Evolutionary conservation across 35 echinoderm and acorn worm genomes (phyloP).

Genomic region (Holothuria glaberrima): DNA sequence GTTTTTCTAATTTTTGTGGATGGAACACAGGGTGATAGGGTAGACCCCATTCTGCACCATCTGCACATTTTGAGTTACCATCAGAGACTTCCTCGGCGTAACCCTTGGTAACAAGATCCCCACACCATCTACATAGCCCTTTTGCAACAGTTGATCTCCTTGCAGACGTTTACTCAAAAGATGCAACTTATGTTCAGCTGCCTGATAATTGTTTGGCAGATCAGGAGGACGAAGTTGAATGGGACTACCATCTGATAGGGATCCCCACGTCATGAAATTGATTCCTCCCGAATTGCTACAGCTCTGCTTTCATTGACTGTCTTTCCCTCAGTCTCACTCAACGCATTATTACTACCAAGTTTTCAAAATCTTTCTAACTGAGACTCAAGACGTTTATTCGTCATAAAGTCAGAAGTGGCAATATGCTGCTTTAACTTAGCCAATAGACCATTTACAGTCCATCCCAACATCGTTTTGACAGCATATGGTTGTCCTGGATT

Average conservation of each 20-base stretch:
- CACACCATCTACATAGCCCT: slow-evolving; percentile 50
- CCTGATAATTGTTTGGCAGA: slow-evolving; percentile 36
- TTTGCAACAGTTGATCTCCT: slow-evolving; percentile 12
- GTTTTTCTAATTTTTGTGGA: slow-evolving; percentile 60
- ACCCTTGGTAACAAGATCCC: slow-evolving; percentile 29
- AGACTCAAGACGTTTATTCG: background rate
- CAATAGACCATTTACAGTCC: slow-evolving; percentile 67
- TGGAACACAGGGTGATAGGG: slow-evolving; percentile 53
- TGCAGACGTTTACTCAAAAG: slow-evolving; percentile 40
- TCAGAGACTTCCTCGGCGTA: slow-evolving; percentile 66
- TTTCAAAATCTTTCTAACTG: no score
- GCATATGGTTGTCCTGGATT: slow-evolving; percentile 49
- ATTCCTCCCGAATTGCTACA: no score
- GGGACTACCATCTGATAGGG: slow-evolving; percentile 62
- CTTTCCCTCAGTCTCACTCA: background rate
- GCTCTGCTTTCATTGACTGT: slow-evolving; percentile 52
- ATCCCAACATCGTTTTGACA: slow-evolving; percentile 63
- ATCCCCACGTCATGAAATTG: background rate
- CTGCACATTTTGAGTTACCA: background rate
- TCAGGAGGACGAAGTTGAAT: slow-evolving; percentile 9
- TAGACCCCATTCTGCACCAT: no score
- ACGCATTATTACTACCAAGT: slow-evolving; percentile 9
- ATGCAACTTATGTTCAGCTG: slow-evolving; percentile 54
- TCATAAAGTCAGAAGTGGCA: background rate
- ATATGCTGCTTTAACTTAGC: background rate